Percentiles rank a stretch among this genome's conserved stretches.
Evolutionary conservation across 2,797 vertebrate genomes (phyloP).

Genomic region (Leptodactylus fallax): DNA sequence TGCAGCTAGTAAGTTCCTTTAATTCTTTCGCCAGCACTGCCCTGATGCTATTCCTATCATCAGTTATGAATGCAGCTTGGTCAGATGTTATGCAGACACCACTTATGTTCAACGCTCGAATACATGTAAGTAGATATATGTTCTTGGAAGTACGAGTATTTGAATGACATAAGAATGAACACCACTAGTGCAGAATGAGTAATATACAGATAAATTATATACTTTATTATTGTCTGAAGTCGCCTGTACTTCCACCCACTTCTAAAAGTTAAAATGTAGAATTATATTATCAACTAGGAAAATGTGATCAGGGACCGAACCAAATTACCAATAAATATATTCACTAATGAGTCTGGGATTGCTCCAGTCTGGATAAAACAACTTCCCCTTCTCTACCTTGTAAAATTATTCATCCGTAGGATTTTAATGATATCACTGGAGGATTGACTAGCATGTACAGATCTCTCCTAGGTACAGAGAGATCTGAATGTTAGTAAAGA

Average conservation of each 20-base stretch:
- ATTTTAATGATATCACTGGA: constrained; percentile 52
- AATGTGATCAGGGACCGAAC: constrained; percentile 4
- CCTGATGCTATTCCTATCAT: no score
- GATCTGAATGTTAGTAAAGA: constrained; percentile 24
- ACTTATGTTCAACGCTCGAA: neutral
- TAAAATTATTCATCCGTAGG: constrained; percentile 43
- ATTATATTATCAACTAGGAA: constrained; percentile 14
- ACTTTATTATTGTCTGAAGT: constrained; percentile 5
- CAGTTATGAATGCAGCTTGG: no score
- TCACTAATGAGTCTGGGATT: constrained; percentile 29
- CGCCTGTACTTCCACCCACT: neutral
- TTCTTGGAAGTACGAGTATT: neutral
- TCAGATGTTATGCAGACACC: neutral
- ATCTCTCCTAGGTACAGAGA: neutral
- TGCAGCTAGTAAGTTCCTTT: no score
- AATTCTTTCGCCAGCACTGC: no score
- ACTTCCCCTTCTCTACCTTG: neutral
- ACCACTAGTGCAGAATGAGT: neutral
- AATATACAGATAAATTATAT: neutral
- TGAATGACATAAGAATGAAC: neutral
- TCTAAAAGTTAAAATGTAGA: neutral
- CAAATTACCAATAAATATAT: constrained; percentile 37
- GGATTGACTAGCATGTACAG: neutral
- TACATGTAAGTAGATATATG: neutral
- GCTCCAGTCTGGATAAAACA: neutral